Conservation (phyloP, 2,888 invertebrate species). For the Griposia aprilina region DNA sequence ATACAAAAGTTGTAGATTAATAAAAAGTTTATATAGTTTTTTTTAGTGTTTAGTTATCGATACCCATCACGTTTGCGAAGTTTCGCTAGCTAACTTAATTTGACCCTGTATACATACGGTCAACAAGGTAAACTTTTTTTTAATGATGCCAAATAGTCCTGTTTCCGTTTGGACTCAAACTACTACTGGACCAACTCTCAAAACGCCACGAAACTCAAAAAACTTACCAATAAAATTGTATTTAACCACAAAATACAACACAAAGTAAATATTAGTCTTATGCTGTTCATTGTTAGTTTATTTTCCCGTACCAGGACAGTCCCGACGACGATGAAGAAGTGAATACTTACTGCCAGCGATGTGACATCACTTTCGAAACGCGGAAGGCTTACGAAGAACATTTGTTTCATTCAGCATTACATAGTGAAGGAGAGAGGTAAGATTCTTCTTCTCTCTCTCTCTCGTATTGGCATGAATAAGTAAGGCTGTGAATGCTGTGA, state of each 20-base stretch:
- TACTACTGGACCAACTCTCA: background rate
- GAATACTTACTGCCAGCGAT: constrained; percentile 80
- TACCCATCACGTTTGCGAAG: too few species aligned
- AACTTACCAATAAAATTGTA: background rate
- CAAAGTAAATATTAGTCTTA: background rate
- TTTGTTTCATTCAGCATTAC: constrained; percentile 82
- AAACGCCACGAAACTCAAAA: background rate
- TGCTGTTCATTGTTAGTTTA: background rate
- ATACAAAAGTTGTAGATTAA: too few species aligned
- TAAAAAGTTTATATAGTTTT: too few species aligned
- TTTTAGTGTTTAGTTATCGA: too few species aligned
- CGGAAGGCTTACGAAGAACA: constrained; percentile 83
- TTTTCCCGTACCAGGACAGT: constrained; percentile 72
- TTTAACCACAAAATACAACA: background rate
- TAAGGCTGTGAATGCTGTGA: too few species aligned
- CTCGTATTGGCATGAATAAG: background rate
- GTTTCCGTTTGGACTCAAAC: background rate
- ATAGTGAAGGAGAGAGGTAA: constrained; percentile 74
- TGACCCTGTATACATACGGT: too few species aligned
- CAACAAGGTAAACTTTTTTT: too few species aligned
- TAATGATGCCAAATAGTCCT: background rate
- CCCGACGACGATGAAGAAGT: constrained; percentile 80
- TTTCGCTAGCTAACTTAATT: too few species aligned
- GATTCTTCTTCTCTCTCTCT: background rate
- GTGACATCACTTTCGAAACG: constrained; percentile 83